Percentiles rank a stretch among this genome's conserved stretches.
Evolutionary conservation across 1,140 invertebrate species (phyloP).

Genomic region (Heliconius melpomene): DNA sequence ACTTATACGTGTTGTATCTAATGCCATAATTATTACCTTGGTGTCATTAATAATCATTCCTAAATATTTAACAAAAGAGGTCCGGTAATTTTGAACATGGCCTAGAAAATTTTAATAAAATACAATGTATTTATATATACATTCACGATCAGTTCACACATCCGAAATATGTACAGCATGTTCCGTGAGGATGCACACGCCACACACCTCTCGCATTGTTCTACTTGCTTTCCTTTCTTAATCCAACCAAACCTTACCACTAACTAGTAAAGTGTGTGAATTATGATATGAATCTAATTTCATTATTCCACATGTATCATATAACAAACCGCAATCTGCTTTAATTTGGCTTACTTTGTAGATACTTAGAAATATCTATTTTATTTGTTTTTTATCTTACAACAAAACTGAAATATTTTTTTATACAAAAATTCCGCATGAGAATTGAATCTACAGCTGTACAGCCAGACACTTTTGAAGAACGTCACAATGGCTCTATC

Average conservation of each 20-base stretch:
- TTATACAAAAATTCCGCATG: neutral
- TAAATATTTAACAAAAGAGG: neutral
- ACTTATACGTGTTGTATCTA: too few species aligned
- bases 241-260: slow-evolving; percentile 45
- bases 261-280: slow-evolving; percentile 45
- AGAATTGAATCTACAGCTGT: too few species aligned
- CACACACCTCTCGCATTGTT: slow-evolving; percentile 49
- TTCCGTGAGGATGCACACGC: slow-evolving; percentile 41
- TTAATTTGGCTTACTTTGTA: neutral
- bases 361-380: neutral
- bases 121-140: neutral
- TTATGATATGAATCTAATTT: slow-evolving; percentile 44
- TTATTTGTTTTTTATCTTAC: neutral
- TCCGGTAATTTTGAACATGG: neutral
- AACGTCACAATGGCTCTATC: too few species aligned
- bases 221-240: slow-evolving; percentile 58
- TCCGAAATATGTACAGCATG: slow-evolving; percentile 29
- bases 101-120: neutral
- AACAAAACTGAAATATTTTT: neutral
- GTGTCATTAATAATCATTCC: neutral
- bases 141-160: slow-evolving; percentile 11
- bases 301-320: slow-evolving; percentile 24
- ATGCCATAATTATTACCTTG: too few species aligned
- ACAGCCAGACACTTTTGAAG: too few species aligned
- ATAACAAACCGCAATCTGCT: slow-evolving; percentile 7